Conservation (phyloP, 2,113 vertebrate species). For the Syngnathus typhle region DNA sequence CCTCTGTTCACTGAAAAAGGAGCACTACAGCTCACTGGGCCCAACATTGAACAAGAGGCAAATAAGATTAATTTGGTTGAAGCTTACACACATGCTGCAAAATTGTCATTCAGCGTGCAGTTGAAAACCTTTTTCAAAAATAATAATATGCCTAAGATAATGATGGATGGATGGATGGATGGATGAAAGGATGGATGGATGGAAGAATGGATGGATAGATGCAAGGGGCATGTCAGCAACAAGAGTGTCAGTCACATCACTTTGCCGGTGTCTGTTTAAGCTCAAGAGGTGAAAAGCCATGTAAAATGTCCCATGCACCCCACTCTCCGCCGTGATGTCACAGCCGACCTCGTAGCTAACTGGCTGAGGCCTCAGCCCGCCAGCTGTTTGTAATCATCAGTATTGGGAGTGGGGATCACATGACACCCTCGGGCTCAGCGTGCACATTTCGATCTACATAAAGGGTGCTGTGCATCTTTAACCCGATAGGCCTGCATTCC, state of each 20-base stretch:
- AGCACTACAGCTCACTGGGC: constrained; percentile 40
- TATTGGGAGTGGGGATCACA: constrained; percentile 43
- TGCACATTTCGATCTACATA: constrained; percentile 28
- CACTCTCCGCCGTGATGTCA: constrained; percentile 35
- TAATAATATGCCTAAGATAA: too few species aligned
- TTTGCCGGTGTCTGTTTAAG: constrained; percentile 2
- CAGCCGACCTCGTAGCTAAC: constrained; percentile 16
- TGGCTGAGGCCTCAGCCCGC: constrained; percentile 16
- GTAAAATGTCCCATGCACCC: constrained; percentile 1
- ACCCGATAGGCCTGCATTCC: constrained; percentile 38
- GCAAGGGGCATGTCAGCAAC: not conserved
- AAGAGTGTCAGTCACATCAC: not conserved
- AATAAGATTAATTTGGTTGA: constrained; percentile 23
- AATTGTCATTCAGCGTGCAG: constrained; percentile 17
- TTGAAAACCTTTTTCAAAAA: too few species aligned
- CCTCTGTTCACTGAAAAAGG: constrained; percentile 49
- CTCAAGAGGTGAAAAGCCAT: constrained; percentile 8
- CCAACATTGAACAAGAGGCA: constrained; percentile 15
- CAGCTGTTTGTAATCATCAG: constrained; percentile 65
- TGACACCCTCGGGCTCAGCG: constrained; percentile 48
- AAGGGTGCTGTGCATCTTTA: constrained; percentile 46
- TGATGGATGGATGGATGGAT: not conserved
- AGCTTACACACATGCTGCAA: constrained; percentile 10
- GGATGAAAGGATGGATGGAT: too few species aligned
- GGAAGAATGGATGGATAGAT: not conserved